These are phyloP conservation scores for Chrysogorgia sp. DNA, from an alignment of 92 coral and sea anemone species.

Conservation along the genomic window DNA sequence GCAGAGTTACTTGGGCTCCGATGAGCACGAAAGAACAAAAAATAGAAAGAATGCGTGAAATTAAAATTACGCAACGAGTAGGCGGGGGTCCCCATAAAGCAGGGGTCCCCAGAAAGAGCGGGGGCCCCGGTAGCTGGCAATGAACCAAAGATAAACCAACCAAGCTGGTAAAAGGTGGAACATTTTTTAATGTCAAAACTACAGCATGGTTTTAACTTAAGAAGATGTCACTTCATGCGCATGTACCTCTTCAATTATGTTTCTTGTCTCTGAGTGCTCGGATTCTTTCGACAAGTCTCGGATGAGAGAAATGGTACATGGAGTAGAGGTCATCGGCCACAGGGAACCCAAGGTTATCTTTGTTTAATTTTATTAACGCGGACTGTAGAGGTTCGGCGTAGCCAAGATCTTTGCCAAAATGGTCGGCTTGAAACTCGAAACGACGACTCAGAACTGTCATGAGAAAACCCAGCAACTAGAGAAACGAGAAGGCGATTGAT, in stretches of 20 bases:
- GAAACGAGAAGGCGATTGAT: not conserved
- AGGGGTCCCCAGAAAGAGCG: too few relatives aligned
- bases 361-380: constrained; percentile 82
- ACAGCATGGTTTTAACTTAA: not conserved
- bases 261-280: constrained; percentile 80
- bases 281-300: constrained; percentile 88
- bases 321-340: constrained; percentile 95
- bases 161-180: too few relatives aligned
- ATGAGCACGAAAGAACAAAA: too few relatives aligned
- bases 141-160: too few relatives aligned
- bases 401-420: constrained; percentile 90
- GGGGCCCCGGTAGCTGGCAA: too few relatives aligned
- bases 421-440: constrained; percentile 97
- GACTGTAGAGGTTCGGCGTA: constrained; percentile 76
- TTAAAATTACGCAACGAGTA: too few relatives aligned
- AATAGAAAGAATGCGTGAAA: too few relatives aligned
- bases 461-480: constrained; percentile 84
- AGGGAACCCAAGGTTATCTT: constrained; percentile 97
- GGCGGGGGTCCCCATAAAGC: too few relatives aligned
- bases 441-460: constrained; percentile 94
- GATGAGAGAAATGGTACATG: constrained; percentile 93
- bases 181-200: not conserved
- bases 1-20: too few relatives aligned
- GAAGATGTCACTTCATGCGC: not conserved
- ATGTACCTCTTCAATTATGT: not conserved